phyloP scores from a whole-genome alignment of 2,113 vertebrate species.

The Toxostoma redivivum region DNA sequence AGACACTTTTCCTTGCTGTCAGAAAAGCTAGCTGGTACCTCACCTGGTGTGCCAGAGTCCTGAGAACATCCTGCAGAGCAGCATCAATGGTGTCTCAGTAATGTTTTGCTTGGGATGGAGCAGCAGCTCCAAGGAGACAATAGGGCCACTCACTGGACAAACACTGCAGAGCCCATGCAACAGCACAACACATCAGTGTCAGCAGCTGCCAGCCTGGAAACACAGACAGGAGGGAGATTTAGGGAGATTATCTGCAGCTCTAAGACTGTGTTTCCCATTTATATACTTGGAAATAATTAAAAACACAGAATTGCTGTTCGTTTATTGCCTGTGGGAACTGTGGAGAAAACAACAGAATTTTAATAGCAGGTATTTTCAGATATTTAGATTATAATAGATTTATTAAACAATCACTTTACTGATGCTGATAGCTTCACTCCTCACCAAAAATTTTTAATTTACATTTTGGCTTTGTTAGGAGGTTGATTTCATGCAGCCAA shows the following conservation, averaged over 20 bases:
- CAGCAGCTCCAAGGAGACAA: background rate
- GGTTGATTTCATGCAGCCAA: background rate
- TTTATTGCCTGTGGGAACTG: background rate
- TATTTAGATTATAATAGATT: background rate
- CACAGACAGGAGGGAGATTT: background rate
- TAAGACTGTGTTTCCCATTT: background rate
- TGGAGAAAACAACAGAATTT: background rate
- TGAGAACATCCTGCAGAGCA: background rate
- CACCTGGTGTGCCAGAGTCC: background rate
- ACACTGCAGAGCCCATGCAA: accelerated
- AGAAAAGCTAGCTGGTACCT: background rate
- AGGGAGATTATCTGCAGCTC: background rate
- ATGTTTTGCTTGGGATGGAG: background rate
- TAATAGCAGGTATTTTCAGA: background rate
- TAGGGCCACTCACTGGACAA: background rate
- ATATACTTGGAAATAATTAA: background rate
- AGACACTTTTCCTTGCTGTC: background rate
- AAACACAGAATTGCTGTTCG: background rate
- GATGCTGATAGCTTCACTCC: background rate
- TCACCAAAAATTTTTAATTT: background rate
- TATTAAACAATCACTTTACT: background rate
- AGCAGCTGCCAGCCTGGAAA: background rate
- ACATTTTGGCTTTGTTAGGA: background rate
- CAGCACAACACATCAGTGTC: accelerated
- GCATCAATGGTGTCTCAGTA: background rate